phyloP scores from a whole-genome alignment of 2,797 vertebrate species.

The Paratrypauchen microcephalus region DNA sequence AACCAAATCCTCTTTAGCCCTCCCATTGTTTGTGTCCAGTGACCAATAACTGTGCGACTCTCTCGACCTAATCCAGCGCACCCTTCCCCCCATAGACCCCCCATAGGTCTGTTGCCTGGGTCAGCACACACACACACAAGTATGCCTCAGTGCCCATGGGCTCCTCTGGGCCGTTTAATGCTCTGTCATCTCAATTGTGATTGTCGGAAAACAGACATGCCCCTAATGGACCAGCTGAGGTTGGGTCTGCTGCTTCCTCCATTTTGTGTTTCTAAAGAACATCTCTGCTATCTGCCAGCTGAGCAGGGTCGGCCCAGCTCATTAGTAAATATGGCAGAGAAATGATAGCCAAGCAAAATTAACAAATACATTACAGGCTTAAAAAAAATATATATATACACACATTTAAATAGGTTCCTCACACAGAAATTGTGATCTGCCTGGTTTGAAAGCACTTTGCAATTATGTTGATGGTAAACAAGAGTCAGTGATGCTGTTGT shows the following conservation, averaged over 20 bases:
- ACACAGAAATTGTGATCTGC: neutral
- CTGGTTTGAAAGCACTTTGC: neutral
- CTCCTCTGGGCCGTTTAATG: slow-evolving; percentile 74
- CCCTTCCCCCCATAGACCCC: slow-evolving; percentile 67
- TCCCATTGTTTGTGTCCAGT: slow-evolving; percentile 79
- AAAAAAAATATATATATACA: too few species aligned
- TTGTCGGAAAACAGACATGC: slow-evolving; percentile 74
- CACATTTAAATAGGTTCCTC: neutral
- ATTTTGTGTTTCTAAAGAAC: slow-evolving; percentile 69
- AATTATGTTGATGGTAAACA: neutral
- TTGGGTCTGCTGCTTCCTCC: slow-evolving; percentile 74
- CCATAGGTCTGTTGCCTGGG: slow-evolving; percentile 64
- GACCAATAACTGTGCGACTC: slow-evolving; percentile 77
- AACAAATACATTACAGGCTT: neutral
- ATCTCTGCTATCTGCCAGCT: slow-evolving; percentile 71
- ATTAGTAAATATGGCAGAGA: slow-evolving; percentile 12
- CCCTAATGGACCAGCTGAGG: slow-evolving; percentile 79
- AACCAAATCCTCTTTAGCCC: slow-evolving; percentile 76
- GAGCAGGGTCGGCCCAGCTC: slow-evolving; percentile 49
- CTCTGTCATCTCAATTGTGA: slow-evolving; percentile 75
- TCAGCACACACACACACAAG: slow-evolving; percentile 53
- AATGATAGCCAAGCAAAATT: neutral
- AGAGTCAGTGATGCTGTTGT: slow-evolving; percentile 23
- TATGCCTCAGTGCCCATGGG: slow-evolving; percentile 62
- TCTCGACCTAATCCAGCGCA: slow-evolving; percentile 71